phyloP scores from a whole-genome alignment of 2,888 invertebrate species.

The Zaprionus lineosus region DNA sequence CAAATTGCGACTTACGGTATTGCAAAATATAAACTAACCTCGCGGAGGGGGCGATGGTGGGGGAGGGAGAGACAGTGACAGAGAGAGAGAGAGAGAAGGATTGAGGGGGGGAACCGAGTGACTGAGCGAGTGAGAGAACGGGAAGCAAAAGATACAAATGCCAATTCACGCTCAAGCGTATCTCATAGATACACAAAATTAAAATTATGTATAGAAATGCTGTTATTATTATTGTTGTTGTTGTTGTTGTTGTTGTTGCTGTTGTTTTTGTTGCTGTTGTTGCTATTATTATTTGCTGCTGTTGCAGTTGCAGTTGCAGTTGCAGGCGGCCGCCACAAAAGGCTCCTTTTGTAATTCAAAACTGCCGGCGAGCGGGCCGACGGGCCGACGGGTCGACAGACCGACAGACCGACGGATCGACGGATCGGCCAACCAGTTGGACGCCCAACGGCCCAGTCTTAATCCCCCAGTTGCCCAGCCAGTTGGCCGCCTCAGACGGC shows the following conservation, averaged over 20 bases:
- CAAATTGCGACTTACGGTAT: constrained; percentile 43
- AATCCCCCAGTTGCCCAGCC: constrained; percentile 35
- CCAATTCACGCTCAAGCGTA: constrained; percentile 65
- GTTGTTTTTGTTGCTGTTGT: constrained; percentile 4
- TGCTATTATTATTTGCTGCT: constrained; percentile 3
- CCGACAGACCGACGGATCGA: background rate
- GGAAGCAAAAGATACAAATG: constrained; percentile 47
- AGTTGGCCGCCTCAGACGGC: constrained; percentile 54
- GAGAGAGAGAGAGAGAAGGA: too few species aligned
- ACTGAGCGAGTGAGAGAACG: constrained; percentile 16
- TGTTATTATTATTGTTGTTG: constrained; percentile 22
- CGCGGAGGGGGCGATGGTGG: too few species aligned
- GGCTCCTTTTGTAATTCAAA: constrained; percentile 75
- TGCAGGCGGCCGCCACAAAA: constrained; percentile 51
- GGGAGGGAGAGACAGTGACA: too few species aligned
- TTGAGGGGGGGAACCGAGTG: too few species aligned
- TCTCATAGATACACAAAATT: constrained; percentile 69
- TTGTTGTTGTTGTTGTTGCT: background rate
- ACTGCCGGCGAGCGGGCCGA: constrained; percentile 48
- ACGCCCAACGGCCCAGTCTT: background rate
- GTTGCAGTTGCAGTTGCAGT: background rate
- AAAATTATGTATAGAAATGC: constrained; percentile 63
- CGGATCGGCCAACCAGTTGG: background rate
- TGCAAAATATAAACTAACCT: constrained; percentile 36
- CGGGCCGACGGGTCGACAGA: background rate